Percentiles rank a stretch among this genome's conserved stretches.
Evolutionary conservation across 2,888 invertebrate genomes (phyloP).

Genomic region (Rhodophaea formosa): DNA sequence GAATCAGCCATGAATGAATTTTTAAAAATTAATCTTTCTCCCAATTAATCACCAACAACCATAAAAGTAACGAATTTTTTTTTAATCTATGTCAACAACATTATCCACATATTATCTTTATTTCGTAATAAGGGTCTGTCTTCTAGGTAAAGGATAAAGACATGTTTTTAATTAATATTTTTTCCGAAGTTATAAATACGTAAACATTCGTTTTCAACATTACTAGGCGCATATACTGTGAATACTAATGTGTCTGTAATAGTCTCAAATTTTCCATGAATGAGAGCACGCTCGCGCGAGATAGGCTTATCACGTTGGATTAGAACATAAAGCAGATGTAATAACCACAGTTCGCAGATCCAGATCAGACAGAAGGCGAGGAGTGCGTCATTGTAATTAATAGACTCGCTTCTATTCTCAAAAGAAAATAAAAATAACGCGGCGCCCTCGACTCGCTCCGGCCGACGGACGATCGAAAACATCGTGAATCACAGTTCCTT

Average conservation of each 20-base stretch:
- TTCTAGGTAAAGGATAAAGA: too few species aligned
- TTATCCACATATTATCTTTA: too few species aligned
- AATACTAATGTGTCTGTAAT: not conserved
- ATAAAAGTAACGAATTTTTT: too few species aligned
- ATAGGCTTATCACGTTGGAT: conserved; percentile 9
- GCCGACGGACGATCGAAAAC: conserved; percentile 54
- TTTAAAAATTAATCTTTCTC: too few species aligned
- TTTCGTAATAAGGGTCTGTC: too few species aligned
- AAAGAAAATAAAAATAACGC: conserved; percentile 76
- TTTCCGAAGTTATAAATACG: too few species aligned
- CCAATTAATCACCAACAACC: too few species aligned
- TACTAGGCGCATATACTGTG: not conserved
- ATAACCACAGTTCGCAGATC: conserved; percentile 42
- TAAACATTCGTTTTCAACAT: not conserved
- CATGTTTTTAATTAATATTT: too few species aligned
- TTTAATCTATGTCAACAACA: too few species aligned
- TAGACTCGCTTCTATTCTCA: conserved; percentile 71
- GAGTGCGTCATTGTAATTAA: conserved; percentile 77
- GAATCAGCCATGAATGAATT: not conserved
- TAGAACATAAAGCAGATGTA: conserved; percentile 55
- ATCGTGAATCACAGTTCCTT: conserved; percentile 67
- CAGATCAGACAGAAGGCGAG: conserved; percentile 44
- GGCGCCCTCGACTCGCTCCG: conserved; percentile 49
- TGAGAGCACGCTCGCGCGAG: conserved; percentile 5
- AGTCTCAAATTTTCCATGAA: conserved; percentile 11